phyloP scores from a whole-genome alignment of 2,797 vertebrate genomes.

The Synaphobranchus kaupii region DNA sequence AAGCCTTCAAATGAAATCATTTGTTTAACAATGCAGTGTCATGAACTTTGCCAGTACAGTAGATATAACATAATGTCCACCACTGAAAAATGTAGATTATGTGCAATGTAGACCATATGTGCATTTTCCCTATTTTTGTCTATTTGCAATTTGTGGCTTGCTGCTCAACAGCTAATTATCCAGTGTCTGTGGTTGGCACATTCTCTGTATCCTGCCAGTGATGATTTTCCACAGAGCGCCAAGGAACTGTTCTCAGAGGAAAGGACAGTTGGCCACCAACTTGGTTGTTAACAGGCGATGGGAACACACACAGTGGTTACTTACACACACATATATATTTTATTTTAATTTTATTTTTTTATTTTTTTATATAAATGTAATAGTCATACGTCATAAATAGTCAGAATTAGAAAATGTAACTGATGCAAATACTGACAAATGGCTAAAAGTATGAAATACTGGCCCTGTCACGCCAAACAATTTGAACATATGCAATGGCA shows the following conservation, averaged over 20 bases:
- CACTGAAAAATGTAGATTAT: neutral
- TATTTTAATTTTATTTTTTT: no score
- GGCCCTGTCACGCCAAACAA: neutral
- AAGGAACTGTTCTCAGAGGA: neutral
- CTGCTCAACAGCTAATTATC: slow-evolving; percentile 6
- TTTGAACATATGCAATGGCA: neutral
- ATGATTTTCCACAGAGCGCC: neutral
- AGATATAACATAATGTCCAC: neutral
- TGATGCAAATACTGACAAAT: neutral
- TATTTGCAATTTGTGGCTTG: neutral
- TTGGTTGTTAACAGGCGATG: neutral
- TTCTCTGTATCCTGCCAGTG: neutral
- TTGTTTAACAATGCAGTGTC: neutral
- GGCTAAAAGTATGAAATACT: neutral
- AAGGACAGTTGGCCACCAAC: neutral
- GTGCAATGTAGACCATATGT: neutral
- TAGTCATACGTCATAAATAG: no score
- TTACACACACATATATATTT: neutral
- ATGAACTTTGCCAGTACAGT: neutral
- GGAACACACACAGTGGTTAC: neutral
- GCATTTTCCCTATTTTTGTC: neutral
- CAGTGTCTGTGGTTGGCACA: neutral
- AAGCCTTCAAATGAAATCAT: neutral
- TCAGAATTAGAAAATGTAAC: neutral
- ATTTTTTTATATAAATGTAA: neutral